Evolutionary conservation across 2,888 invertebrate species (phyloP).

Genomic region (Crepidodera aurea): DNA sequence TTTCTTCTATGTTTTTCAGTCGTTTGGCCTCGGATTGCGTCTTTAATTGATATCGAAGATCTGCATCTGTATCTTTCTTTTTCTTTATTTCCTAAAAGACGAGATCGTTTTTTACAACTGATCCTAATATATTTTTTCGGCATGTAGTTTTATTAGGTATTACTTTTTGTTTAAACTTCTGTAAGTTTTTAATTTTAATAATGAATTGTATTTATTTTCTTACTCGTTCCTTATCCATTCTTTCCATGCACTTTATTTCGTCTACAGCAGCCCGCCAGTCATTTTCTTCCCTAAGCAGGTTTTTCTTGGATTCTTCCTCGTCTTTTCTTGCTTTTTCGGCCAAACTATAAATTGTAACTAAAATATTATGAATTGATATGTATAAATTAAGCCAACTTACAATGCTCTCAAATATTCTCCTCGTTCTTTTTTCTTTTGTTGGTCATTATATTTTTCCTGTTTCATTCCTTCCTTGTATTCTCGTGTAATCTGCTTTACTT

Average conservation of each 20-base stretch:
- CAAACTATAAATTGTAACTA: neutral
- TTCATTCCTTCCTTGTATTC: conserved; percentile 41
- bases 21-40: conserved; percentile 54
- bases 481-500: conserved; percentile 45
- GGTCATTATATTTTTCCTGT: conserved; percentile 44
- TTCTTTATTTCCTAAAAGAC: conserved; percentile 34
- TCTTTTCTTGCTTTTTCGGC: conserved; percentile 14
- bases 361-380: neutral
- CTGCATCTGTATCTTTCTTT: conserved; percentile 30
- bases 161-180: too few species aligned
- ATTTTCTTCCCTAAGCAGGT: conserved; percentile 25
- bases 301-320: conserved; percentile 12
- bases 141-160: too few species aligned
- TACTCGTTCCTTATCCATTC: conserved; percentile 54
- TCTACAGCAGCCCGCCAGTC: conserved; percentile 54
- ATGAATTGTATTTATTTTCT: neutral
- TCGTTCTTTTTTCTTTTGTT: conserved; percentile 30
- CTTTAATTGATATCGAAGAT: conserved; percentile 42
- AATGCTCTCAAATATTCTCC: conserved; percentile 51
- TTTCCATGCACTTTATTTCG: conserved; percentile 57
- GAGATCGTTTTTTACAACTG: too few species aligned
- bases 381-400: conserved; percentile 25
- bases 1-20: conserved; percentile 58
- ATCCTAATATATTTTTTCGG: too few species aligned
- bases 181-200: too few species aligned